Evolutionary conservation across 2,888 invertebrate species (phyloP), one percentile per base, ranked within the genome.

Genomic region (Colostygia pectinataria): DNA sequence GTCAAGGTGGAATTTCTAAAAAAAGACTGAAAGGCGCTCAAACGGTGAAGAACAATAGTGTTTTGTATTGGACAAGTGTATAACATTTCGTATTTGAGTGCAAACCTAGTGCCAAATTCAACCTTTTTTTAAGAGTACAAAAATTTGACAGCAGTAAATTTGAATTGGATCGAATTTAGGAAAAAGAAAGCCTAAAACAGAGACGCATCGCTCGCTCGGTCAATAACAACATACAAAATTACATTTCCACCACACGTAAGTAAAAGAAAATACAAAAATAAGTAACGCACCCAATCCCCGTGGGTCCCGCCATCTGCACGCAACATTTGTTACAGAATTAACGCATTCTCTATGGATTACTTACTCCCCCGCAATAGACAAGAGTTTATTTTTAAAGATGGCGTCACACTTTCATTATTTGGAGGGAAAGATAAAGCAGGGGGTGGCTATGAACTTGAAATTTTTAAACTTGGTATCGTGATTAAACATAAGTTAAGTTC

Each of bases 261-360:
- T n/a, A n/a, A 9, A 33, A 38, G 33, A 20, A 10, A 27, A 37
- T n/a, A 13, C 14, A 36, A 13, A 37, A 48, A 8, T 54, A 55
- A 65, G 34, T 23, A 53, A 51, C 50, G 29, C 53, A 56, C 8
- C 13, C 58, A 65, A 79, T 77, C 80, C 80, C 80, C 80, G 80
- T 80, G 80, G 78, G 69, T 66, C 66, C 38, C 29, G 64, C 68
- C 80, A 80, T 77, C 66, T 80, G 80, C 31, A 56, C 6, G 10
- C 61, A 54, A 67, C 78, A 80, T 70, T 76, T 76, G 71, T 73
- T 74, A 59, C 61, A 60, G 64, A 65, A 70, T 65, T 66, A 66
- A 51, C 63, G 55, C 59, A 65, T 64, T 62, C 65, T 64, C 68
- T 69, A 61, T 65, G 67, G 54, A n/a, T n/a, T n/a, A n/a, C 29